Base-by-base conservation (phyloP, 2,797 vertebrate species). In the Lacerta agilis region DNA sequence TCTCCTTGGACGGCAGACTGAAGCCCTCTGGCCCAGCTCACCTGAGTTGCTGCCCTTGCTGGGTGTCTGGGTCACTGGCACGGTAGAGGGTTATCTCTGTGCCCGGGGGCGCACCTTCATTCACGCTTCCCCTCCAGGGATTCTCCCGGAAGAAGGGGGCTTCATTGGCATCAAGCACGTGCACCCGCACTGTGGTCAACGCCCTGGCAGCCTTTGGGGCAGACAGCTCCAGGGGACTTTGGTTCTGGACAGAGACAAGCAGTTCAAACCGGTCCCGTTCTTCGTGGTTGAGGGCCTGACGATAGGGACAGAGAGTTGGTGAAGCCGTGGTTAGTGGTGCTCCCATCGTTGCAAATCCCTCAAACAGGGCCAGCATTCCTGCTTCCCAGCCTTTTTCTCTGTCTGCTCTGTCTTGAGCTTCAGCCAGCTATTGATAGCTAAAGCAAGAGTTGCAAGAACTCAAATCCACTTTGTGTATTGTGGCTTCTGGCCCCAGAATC, bases 241-340 rank as follows among this genome's bases (percentile, higher is more conserved):
- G 90, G 8, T 99, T 99, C 96, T 97, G 97, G 88, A 98, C 98
- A 0, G 86, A 97, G 87, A 99, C 90, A 0, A 79, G 94, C 84
- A 99, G 96, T 76, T 84, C 78, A 8, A 98, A 94, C 36, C 94
- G 95, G 2, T 93, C 94, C 10, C 94, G 91, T 1, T 88, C 89
- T 95, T 99, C 99, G 2, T 97, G 98, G 95, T 99, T 98, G 91
- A 99, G 95, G 0, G 98, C 97, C 99, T 99, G 97, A 33, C 0
- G 4, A 61, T 85, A 0, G 73, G 92, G 8, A 29, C 27, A 17
- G 0, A 0, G 5, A 72, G 83, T 43, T 41, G 17, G 20, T 15
- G 33, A 20, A 33, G 7, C 5, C 2, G 33, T 18, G 36, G 33
- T 10, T 10, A 13, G 41, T 5, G 11, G 29, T 2, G 41, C 2